Evolutionary conservation across 2,888 invertebrate genomes (phyloP).

Genomic region (Crepidodera aurea): DNA sequence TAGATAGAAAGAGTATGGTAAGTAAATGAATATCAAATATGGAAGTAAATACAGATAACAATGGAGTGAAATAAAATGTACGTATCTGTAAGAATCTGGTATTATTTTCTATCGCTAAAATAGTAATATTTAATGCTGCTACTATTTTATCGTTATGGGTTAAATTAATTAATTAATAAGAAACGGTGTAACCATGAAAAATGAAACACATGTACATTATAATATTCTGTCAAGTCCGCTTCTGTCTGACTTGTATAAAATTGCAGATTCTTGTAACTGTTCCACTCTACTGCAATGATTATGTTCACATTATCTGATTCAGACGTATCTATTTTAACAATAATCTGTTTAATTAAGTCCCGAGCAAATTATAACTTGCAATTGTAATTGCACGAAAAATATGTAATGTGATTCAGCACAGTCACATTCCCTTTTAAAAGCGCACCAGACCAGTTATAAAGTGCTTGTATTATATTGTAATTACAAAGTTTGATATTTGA

Average conservation of each 20-base stretch:
- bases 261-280: slow-evolving; percentile 36
- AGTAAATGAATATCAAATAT: too few species aligned
- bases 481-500: slow-evolving; percentile 29
- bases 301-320: slow-evolving; percentile 38
- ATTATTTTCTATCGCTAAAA: too few species aligned
- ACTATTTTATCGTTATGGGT: too few species aligned
- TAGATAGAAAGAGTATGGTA: too few species aligned
- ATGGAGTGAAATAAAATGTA: too few species aligned
- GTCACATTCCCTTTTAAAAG: slow-evolving; percentile 33
- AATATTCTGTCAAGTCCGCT: neutral
- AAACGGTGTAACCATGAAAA: too few species aligned
- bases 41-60: too few species aligned
- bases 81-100: too few species aligned
- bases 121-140: too few species aligned
- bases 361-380: slow-evolving; percentile 30
- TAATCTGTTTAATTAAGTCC: slow-evolving; percentile 36
- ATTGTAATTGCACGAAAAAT: slow-evolving; percentile 35
- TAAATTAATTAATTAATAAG: too few species aligned
- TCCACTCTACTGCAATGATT: slow-evolving; percentile 36
- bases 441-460: slow-evolving; percentile 30
- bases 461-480: slow-evolving; percentile 27
- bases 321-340: slow-evolving; percentile 37
- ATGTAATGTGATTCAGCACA: slow-evolving; percentile 31
- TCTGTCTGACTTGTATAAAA: slow-evolving; percentile 23
- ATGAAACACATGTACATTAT: too few species aligned